Evolutionary conservation across 2,113 vertebrate species (phyloP).

Genomic region (Prolemur simus): DNA sequence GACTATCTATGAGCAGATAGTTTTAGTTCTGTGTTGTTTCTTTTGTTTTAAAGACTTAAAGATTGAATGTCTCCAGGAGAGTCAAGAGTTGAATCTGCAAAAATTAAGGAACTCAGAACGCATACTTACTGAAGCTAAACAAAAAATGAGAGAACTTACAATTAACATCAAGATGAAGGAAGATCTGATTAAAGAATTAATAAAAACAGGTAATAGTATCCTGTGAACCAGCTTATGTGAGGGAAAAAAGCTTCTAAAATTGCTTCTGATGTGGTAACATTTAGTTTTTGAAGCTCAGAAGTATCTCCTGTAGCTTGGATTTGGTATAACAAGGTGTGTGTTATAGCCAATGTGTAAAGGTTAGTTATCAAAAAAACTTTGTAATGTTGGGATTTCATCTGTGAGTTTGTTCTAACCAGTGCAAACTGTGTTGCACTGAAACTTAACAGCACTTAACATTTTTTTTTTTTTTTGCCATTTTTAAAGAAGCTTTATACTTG

Average conservation of each 20-base stretch:
- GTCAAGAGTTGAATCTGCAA: slow-evolving; percentile 82
- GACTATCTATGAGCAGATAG: slow-evolving; percentile 17
- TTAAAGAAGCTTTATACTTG: not conserved
- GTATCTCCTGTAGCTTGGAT: not conserved
- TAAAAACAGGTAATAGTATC: slow-evolving; percentile 88
- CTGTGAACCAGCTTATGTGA: not conserved
- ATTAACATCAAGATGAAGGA: slow-evolving; percentile 92
- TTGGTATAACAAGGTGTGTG: not conserved
- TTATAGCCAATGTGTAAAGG: not conserved
- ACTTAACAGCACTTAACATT: not conserved
- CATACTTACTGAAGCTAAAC: slow-evolving; percentile 81
- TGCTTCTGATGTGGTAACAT: not conserved
- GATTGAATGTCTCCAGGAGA: slow-evolving; percentile 81
- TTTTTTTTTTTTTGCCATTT: not conserved
- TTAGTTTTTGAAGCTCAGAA: not conserved
- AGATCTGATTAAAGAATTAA: slow-evolving; percentile 91
- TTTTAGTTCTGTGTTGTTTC: slow-evolving; percentile 55
- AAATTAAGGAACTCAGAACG: slow-evolving; percentile 84
- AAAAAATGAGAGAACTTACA: slow-evolving; percentile 89
- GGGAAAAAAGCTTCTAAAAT: not conserved
- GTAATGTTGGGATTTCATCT: not conserved
- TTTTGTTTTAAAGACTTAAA: slow-evolving; percentile 82
- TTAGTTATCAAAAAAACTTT: slow-evolving; percentile 11
- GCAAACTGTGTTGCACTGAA: not conserved
- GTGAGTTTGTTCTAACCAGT: not conserved